A percentile compares a stretch with the other conserved stretches of the same genome.
Conservation (phyloP, 2,888 invertebrate genomes). For the Lobophora halterata region DNA sequence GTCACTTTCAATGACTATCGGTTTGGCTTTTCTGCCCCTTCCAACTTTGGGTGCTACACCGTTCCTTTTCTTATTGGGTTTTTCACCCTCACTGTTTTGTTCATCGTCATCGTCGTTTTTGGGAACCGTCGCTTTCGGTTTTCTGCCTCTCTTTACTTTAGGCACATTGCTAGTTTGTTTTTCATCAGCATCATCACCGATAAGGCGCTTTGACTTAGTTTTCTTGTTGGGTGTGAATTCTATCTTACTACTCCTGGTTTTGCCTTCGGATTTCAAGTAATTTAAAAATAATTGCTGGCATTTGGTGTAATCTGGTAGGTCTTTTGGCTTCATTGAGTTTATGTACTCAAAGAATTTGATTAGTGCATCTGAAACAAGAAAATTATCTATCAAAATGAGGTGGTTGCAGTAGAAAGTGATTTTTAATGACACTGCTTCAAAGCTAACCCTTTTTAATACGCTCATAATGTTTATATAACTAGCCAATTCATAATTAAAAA, state of each 20-base stretch:
- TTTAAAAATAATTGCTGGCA: constrained; percentile 83
- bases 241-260: constrained; percentile 79
- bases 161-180: too few relatives aligned
- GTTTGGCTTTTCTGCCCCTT: constrained; percentile 29
- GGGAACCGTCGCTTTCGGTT: constrained; percentile 21
- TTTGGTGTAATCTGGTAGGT: constrained; percentile 87
- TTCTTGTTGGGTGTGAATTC: constrained; percentile 69
- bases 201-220: constrained; percentile 35
- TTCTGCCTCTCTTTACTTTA: constrained; percentile 33
- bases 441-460: too few relatives aligned
- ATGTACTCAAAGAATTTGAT: constrained; percentile 85
- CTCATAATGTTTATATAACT: too few relatives aligned
- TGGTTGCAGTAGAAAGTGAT: too few relatives aligned
- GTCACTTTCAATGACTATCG: constrained; percentile 33
- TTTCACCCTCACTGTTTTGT: constrained; percentile 5
- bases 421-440: too few relatives aligned
- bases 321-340: constrained; percentile 84
- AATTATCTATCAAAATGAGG: not conserved
- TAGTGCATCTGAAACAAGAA: constrained; percentile 77
- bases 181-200: constrained; percentile 26
- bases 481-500: too few relatives aligned
- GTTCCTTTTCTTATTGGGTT: constrained; percentile 4
- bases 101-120: constrained; percentile 36
- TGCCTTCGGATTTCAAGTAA: constrained; percentile 83
- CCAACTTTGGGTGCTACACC: constrained; percentile 25